A percentile compares a stretch with the other conserved stretches of the same genome.
phyloP scores from a whole-genome alignment of 2,113 vertebrate species.

The Pteronura brasiliensis region DNA sequence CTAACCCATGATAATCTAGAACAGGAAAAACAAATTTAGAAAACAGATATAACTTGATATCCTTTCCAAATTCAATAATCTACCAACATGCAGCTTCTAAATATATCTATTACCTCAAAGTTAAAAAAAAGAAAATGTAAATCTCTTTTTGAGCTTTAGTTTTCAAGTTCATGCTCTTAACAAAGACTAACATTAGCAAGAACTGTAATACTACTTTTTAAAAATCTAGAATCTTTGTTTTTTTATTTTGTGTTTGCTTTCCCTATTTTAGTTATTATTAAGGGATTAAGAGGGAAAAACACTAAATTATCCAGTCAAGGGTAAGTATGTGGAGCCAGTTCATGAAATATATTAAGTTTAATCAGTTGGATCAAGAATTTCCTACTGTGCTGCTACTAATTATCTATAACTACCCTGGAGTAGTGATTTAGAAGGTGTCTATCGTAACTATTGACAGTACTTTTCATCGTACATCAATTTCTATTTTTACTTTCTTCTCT shows the following conservation, averaged over 20 bases:
- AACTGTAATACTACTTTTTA: slow-evolving; percentile 32
- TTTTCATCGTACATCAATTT: slow-evolving; percentile 2
- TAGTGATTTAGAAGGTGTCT: slow-evolving; percentile 14
- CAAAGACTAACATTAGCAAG: slow-evolving; percentile 29
- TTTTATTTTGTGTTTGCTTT: background rate
- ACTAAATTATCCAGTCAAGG: slow-evolving; percentile 42
- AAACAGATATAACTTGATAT: slow-evolving; percentile 47
- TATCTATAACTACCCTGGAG: background rate
- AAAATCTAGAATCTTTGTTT: slow-evolving; percentile 62
- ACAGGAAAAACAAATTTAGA: slow-evolving; percentile 45
- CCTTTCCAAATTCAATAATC: slow-evolving; percentile 51
- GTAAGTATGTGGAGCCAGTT: slow-evolving; percentile 21
- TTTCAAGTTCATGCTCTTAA: slow-evolving; percentile 57
- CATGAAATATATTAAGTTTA: slow-evolving; percentile 36
- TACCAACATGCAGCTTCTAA: background rate
- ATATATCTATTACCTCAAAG: slow-evolving; percentile 56
- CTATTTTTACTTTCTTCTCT: slow-evolving; percentile 25
- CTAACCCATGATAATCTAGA: slow-evolving; percentile 61
- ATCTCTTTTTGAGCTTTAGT: slow-evolving; percentile 10
- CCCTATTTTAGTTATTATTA: slow-evolving; percentile 55
- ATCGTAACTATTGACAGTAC: background rate
- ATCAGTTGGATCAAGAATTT: slow-evolving; percentile 32
- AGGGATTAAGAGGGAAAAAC: slow-evolving; percentile 58
- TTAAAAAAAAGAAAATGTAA: slow-evolving; percentile 56
- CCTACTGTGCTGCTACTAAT: background rate